Conservation (phyloP, 1,140 invertebrate species). For the Scylla paramamosain region DNA sequence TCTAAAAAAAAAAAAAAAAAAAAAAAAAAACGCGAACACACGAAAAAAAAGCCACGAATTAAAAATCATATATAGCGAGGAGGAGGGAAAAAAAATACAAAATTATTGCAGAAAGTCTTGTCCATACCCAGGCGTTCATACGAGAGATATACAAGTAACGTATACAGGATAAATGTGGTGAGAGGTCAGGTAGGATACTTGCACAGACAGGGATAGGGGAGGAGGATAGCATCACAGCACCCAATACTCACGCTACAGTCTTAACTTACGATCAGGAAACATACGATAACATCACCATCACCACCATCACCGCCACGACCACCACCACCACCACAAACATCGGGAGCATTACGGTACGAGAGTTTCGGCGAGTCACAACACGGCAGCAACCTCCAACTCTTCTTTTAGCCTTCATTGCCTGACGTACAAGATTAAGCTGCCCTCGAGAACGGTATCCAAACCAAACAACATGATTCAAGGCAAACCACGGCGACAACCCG, state of each 20-base stretch:
- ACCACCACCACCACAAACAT: neutral
- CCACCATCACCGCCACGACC: neutral
- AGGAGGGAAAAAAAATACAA: too few species aligned
- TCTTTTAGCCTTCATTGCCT: neutral
- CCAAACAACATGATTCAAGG: neutral
- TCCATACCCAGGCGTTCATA: too few species aligned
- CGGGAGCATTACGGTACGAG: neutral
- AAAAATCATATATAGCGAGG: neutral
- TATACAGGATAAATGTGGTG: too few species aligned
- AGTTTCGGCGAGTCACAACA: neutral
- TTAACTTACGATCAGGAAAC: neutral
- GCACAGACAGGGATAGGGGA: too few species aligned
- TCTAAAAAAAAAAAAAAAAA: neutral
- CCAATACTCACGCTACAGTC: neutral
- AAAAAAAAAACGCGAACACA: neutral
- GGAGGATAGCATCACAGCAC: neutral
- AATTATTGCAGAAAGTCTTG: too few species aligned
- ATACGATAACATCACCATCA: neutral
- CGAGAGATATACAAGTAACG: too few species aligned
- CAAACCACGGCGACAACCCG: neutral
- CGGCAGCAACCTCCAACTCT: neutral
- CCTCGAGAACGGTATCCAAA: neutral
- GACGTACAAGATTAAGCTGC: neutral
- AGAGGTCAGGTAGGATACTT: too few species aligned
- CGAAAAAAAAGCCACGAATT: neutral